Evolutionary conservation across 1,140 invertebrate species (phyloP).

Genomic region (Tetragonula clypearis): DNA sequence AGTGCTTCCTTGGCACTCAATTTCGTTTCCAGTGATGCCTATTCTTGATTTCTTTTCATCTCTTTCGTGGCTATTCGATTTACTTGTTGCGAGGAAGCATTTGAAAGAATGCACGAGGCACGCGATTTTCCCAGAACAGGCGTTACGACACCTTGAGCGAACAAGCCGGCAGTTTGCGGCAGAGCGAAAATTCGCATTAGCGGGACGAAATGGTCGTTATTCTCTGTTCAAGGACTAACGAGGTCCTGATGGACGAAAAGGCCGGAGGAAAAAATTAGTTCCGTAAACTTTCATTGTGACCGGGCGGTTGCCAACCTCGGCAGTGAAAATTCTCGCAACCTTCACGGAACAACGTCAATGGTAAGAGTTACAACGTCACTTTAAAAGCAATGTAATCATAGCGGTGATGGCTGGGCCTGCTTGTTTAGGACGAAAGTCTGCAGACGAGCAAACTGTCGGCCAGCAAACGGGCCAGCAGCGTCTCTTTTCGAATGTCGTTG

Average conservation of each 20-base stretch:
- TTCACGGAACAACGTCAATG: slow-evolving; percentile 32
- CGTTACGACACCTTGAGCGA: not conserved
- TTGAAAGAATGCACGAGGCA: too few relatives aligned
- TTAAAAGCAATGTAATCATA: not conserved
- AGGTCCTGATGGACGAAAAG: not conserved
- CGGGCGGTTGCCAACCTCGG: slow-evolving; percentile 1
- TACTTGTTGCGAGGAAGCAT: too few relatives aligned
- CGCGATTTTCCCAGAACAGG: too few relatives aligned
- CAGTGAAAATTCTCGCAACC: slow-evolving; percentile 6
- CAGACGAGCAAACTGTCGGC: not conserved
- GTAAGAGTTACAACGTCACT: slow-evolving; percentile 46
- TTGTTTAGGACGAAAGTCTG: slow-evolving; percentile 57
- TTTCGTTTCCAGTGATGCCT: too few relatives aligned
- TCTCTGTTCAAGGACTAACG: slow-evolving; percentile 22
- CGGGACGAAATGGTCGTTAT: slow-evolving; percentile 37
- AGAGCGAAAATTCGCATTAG: not conserved
- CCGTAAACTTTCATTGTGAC: slow-evolving; percentile 13
- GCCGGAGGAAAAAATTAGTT: slow-evolving; percentile 42
- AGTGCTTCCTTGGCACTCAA: too few relatives aligned
- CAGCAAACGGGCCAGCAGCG: not conserved
- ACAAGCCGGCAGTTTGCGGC: not conserved
- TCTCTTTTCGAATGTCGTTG: slow-evolving; percentile 36
- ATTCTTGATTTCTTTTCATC: too few relatives aligned
- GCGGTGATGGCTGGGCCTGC: slow-evolving; percentile 18
- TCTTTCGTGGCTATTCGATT: too few relatives aligned